Evolutionary conservation across 2,888 invertebrate species (phyloP), one percentile per base, ranked within the genome.

Genomic region (Alcis repandata): DNA sequence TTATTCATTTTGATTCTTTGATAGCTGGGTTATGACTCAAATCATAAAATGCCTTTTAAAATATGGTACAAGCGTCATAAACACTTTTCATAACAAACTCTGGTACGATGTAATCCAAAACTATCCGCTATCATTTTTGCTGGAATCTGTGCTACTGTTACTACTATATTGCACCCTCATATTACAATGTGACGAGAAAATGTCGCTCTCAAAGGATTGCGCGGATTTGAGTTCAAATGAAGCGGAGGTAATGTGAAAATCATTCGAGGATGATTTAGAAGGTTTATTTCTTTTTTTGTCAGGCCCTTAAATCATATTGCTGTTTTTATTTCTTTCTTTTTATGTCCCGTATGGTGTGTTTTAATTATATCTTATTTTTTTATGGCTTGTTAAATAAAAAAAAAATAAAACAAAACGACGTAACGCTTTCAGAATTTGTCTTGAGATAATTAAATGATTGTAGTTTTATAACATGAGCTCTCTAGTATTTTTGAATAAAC

Each of bases 131-230:
- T 13, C 11, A 17, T 19, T 22, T 2, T 45, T 17, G 15, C 17
- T 9, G 11, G 17, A 48, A 63, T 10, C 20, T 56, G 49, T 17
- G 36, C 17, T 64, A 43, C 64, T 64, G 59, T 49, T 2, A 43
- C 8, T 64, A 64, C n/a, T 17, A 15, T 19, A 15, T 15, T 15
- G 15, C 48, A 40, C 43, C 53, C 40, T 63, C 40, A 59, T 64
- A 64, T 64, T 64, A 64, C 64, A 69, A 68, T 67, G 61, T 70
- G 64, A 57, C 40, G 69, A 57, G 57, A 64, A 61, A 67, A 60
- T 65, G 49, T 45, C 49, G 43, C 58, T 66, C 52, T 48, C 53
- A 63, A 49, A 54, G 65, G 57, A 66, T 66, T 66, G 59, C 27
- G 32, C 53, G 60, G 60, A 66, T 60, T 66, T 57, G 32, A 61